These are phyloP conservation scores for Drosophila grimshawi DNA, from an alignment of 1,140 invertebrate species.

Conservation along the genomic window DNA sequence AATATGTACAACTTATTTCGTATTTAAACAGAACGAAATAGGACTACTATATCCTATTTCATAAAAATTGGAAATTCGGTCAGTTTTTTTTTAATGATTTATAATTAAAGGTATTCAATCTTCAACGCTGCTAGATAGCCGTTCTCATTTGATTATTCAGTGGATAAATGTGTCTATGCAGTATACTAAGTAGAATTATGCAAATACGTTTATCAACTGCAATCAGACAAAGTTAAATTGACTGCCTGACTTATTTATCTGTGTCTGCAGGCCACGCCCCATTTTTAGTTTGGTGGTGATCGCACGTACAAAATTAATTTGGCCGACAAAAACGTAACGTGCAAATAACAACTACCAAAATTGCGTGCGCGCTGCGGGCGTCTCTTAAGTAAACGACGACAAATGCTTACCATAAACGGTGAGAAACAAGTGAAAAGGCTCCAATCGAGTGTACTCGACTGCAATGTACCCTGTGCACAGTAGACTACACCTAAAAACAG, in stretches of 20 bases:
- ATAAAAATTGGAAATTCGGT: too few relatives aligned
- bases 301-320: constrained; percentile 42
- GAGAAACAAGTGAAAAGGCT: not conserved
- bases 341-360: constrained; percentile 33
- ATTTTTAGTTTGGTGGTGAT: constrained; percentile 7
- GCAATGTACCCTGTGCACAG: not conserved
- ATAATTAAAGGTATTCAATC: too few relatives aligned
- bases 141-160: too few relatives aligned
- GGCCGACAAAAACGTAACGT: constrained; percentile 46
- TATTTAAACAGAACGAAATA: too few relatives aligned
- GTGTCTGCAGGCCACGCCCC: constrained; percentile 33
- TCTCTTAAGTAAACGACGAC: constrained; percentile 38
- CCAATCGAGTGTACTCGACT: not conserved
- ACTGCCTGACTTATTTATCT: constrained; percentile 8
- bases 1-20: too few relatives aligned
- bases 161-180: too few relatives aligned
- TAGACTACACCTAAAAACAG: not conserved
- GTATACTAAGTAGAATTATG: not conserved
- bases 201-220: not conserved
- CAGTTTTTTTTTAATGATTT: too few relatives aligned
- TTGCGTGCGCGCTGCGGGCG: constrained; percentile 38
- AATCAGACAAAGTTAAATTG: not conserved
- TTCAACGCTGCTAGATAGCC: too few relatives aligned
- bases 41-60: too few relatives aligned
- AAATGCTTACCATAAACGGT: constrained; percentile 15